Base-by-base conservation (phyloP, 2,888 invertebrate genomes). In the Drosophila greeni region DNA sequence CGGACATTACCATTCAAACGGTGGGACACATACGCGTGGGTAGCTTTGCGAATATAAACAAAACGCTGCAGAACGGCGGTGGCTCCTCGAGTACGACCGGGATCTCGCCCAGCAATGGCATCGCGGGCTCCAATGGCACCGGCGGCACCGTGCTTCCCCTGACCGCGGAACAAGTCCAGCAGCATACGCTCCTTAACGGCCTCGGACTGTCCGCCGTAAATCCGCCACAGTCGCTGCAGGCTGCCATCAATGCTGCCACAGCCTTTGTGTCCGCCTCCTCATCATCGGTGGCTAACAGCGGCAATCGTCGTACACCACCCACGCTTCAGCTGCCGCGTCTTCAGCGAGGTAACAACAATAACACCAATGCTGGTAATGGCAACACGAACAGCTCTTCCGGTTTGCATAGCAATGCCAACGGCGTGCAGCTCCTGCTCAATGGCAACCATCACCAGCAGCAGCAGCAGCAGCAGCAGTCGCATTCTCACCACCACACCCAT, bases 11-110 rank as follows among this genome's bases (percentile, higher is more conserved):
- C 8, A 75, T 86, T 54, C 78, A 85, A 48, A 79, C 72, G 36
- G 76, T 87, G 23, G 87, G 86, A 29, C 86, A 86, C 29, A 86
- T 86, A 57, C 80, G 86, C 0, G 86, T 86, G n/a, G 86, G 86
- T 12, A 85, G 84, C 34, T 83, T 86, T 66, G 86, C 86, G 37
- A 87, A 82, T 68, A 76, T 87, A 5, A 79, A 40, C 49, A 87
- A 87, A 29, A 78, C 84, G 8, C 49, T 85, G 37, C 84, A 78
- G 34, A 85, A 84, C 54, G 78, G 75, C 6, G 8, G n/a, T 1
- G 24, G 53, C n/a, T 40, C 45, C 34, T 24, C 39, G 3, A 23
- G 23, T 7, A 20, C 48, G 0, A 4, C 59, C 6, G 34, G 42
- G 16, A 31, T 34, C 11, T 58, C 8, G 12, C 67, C 31, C 18